Conservation (phyloP, 2,797 vertebrate genomes). For the Allobates femoralis region DNA sequence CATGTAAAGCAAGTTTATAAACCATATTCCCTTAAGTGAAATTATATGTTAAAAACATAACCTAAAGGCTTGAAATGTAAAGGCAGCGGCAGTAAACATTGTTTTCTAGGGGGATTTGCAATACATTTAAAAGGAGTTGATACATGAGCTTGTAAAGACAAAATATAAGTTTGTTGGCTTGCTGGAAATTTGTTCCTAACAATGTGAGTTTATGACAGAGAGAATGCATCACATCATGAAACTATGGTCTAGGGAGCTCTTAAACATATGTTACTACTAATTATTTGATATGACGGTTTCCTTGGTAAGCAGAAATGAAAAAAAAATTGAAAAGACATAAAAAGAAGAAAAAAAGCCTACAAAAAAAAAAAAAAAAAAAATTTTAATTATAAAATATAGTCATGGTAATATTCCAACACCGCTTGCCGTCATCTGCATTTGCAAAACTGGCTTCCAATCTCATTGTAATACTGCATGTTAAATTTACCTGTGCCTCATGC, state of each 20-base stretch:
- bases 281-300: conserved; percentile 18
- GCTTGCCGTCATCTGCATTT: too few species aligned
- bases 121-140: conserved; percentile 53
- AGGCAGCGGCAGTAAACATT: conserved; percentile 23
- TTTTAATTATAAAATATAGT: background rate
- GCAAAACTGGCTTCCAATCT: too few species aligned
- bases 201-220: conserved; percentile 46
- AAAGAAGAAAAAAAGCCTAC: background rate
- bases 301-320: background rate
- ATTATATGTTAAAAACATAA: conserved; percentile 42
- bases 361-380: background rate
- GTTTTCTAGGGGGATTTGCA: conserved; percentile 48
- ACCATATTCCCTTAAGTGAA: conserved; percentile 58
- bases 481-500: too few species aligned
- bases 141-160: conserved; percentile 44
- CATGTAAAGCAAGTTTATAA: conserved; percentile 50
- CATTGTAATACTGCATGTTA: too few species aligned
- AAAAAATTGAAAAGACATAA: background rate
- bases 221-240: conserved; percentile 48
- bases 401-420: too few species aligned
- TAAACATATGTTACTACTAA: conserved; percentile 42
- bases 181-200: conserved; percentile 46
- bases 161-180: conserved; percentile 40
- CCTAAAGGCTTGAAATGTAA: conserved; percentile 40
- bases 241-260: conserved; percentile 36